These are phyloP conservation scores for Caenorhabditis zanzibari DNA, from an alignment of 2,888 invertebrate genomes.

Conservation along the genomic window DNA sequence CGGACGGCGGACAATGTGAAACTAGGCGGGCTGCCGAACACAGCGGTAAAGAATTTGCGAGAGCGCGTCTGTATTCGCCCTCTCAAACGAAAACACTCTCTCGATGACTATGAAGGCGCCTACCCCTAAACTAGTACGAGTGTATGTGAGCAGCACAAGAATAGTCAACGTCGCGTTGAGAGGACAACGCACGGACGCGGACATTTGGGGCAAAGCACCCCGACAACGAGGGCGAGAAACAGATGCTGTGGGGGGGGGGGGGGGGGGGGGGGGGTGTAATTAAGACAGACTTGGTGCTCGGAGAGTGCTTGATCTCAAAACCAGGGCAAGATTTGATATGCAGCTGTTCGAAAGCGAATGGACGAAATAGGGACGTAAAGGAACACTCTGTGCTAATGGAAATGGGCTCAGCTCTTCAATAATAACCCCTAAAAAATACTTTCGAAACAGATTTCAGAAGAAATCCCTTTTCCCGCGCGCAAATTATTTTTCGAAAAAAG, in stretches of 20 bases:
- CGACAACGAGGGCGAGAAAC: not conserved
- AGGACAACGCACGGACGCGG: constrained; percentile 37
- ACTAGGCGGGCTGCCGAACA: constrained; percentile 42
- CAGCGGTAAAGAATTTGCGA: constrained; percentile 54
- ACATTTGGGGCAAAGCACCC: constrained; percentile 25
- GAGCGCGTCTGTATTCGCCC: constrained; percentile 44
- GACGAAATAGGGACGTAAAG: not conserved
- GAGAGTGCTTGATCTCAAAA: not conserved
- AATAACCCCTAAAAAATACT: not conserved
- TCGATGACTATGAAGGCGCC: constrained; percentile 14
- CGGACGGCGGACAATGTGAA: constrained; percentile 23
- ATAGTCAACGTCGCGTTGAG: constrained; percentile 40
- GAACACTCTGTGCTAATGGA: too few relatives aligned
- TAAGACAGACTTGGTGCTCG: not conserved
- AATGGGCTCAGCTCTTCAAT: too few relatives aligned
- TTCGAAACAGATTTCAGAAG: not conserved
- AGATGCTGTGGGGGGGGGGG: not conserved
- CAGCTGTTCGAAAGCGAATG: not conserved
- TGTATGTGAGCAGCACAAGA: constrained; percentile 40
- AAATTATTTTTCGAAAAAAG: too few relatives aligned
- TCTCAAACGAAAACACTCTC: constrained; percentile 6
- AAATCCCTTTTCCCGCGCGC: too few relatives aligned
- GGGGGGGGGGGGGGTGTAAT: constrained; percentile 10
- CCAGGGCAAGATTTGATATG: not conserved
- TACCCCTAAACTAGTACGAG: constrained; percentile 46